These are phyloP conservation scores for Lithophane socia DNA, from an alignment of 2,888 invertebrate species.

Conservation along the genomic window DNA sequence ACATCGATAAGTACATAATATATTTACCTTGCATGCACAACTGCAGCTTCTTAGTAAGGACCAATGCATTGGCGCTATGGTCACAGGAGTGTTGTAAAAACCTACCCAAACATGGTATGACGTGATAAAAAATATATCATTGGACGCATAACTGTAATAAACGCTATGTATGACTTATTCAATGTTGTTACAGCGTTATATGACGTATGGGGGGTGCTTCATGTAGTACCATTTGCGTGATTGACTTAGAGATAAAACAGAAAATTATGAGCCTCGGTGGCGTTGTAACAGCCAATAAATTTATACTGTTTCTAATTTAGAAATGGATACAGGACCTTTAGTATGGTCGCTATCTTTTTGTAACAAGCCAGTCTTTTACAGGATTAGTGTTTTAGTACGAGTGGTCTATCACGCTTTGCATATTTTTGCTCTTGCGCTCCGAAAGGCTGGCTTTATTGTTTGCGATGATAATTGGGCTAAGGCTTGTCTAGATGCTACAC, in stretches of 20 bases:
- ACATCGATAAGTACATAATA: background rate
- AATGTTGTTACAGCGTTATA: conserved; percentile 42
- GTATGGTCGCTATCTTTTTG: conserved; percentile 54
- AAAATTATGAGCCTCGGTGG: conserved; percentile 69
- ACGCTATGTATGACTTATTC: conserved; percentile 63
- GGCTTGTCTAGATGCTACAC: conserved; percentile 35
- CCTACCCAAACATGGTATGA: conserved; percentile 18
- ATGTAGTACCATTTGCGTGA: conserved; percentile 70
- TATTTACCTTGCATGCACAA: conserved; percentile 3
- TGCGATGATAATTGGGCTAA: conserved; percentile 27
- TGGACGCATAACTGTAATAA: conserved; percentile 44
- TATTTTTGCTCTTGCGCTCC: conserved; percentile 31
- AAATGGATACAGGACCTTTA: conserved; percentile 70
- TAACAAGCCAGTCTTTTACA: conserved; percentile 53
- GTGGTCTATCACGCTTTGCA: conserved; percentile 42
- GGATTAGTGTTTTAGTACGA: conserved; percentile 61
- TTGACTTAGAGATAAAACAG: conserved; percentile 72
- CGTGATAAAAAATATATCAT: conserved; percentile 44
- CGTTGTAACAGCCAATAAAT: conserved; percentile 69
- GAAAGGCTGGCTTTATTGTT: conserved; percentile 30
- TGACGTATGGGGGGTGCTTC: conserved; percentile 57
- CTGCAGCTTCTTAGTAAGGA: conserved; percentile 6
- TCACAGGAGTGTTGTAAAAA: conserved; percentile 28
- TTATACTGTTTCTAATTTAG: conserved; percentile 73
- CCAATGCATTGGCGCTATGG: background rate